Evolutionary conservation across 2,888 invertebrate genomes (phyloP).

Genomic region (Drosophila falleni): DNA sequence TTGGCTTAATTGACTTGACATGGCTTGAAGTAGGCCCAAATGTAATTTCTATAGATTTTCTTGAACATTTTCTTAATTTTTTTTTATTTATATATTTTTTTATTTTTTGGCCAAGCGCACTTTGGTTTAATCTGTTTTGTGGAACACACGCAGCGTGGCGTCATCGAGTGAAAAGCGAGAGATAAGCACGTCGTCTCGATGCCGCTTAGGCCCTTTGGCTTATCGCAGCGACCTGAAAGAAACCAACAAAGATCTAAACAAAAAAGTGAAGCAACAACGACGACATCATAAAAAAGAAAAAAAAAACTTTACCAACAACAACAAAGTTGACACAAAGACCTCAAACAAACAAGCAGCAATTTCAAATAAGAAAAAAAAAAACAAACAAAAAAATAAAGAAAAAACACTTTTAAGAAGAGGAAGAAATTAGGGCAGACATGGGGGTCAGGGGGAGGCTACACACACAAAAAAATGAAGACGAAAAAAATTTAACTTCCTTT

Average conservation of each 20-base stretch:
- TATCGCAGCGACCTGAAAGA: slow-evolving; percentile 62
- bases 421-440: slow-evolving; percentile 30
- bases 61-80: slow-evolving; percentile 4
- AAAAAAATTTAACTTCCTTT: slow-evolving; percentile 73
- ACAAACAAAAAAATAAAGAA: slow-evolving; percentile 32
- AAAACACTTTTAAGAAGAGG: slow-evolving; percentile 42
- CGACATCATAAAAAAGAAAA: slow-evolving; percentile 37
- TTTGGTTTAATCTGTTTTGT: slow-evolving; percentile 27
- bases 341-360: slow-evolving; percentile 73
- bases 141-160: slow-evolving; percentile 55
- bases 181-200: slow-evolving; percentile 57
- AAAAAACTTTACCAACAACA: slow-evolving; percentile 20
- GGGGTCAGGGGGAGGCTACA: slow-evolving; percentile 31
- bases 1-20: slow-evolving; percentile 78
- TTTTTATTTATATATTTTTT: neutral
- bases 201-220: slow-evolving; percentile 56
- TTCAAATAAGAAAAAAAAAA: slow-evolving; percentile 51
- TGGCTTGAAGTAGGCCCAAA: slow-evolving; percentile 37
- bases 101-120: slow-evolving; percentile 17
- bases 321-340: slow-evolving; percentile 76
- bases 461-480: slow-evolving; percentile 29
- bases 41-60: slow-evolving; percentile 17
- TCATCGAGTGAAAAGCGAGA: slow-evolving; percentile 47
- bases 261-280: slow-evolving; percentile 53
- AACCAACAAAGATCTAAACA: slow-evolving; percentile 48